A percentile compares a stretch with the other conserved stretches of the same genome.
Evolutionary conservation across 35 echinoderm and acorn worm species (phyloP).

Genomic region (Apostichopus japonicus): DNA sequence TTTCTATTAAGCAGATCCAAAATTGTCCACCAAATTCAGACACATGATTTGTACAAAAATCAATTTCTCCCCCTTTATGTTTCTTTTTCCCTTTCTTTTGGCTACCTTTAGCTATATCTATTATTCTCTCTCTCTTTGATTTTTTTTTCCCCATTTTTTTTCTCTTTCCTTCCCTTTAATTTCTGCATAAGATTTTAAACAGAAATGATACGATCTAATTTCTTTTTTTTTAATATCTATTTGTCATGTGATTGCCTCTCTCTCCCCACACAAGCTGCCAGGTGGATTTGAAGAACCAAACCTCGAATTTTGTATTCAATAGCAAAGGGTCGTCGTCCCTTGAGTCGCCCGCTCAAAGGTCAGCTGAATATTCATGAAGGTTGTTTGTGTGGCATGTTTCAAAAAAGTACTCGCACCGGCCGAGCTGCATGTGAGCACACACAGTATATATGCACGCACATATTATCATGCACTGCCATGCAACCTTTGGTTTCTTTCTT

Average conservation of each 20-base stretch:
- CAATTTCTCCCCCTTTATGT: no score
- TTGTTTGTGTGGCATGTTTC: slow-evolving; percentile 34
- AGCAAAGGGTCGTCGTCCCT: slow-evolving; percentile 60
- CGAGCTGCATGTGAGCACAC: slow-evolving; percentile 45
- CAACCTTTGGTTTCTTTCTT: slow-evolving; percentile 8
- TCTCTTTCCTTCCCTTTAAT: neutral
- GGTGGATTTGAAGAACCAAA: slow-evolving; percentile 60
- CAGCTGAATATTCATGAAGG: slow-evolving; percentile 56
- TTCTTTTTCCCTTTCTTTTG: no score
- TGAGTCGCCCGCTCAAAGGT: slow-evolving; percentile 56
- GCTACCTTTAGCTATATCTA: no score
- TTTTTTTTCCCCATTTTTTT: neutral
- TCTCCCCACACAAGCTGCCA: slow-evolving; percentile 70
- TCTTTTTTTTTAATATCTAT: neutral
- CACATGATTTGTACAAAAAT: no score
- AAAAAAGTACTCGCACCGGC: neutral
- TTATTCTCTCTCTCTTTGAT: neutral
- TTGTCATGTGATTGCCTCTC: slow-evolving; percentile 55
- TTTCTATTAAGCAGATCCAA: no score
- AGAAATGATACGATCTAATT: neutral
- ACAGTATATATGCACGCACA: neutral
- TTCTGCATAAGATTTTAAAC: neutral
- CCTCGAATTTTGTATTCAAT: slow-evolving; percentile 81
- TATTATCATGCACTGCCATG: slow-evolving; percentile 39
- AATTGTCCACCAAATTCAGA: no score